Percentiles rank a stretch among this genome's conserved stretches.
These are phyloP conservation scores for Enteromius anoplus DNA, from an alignment of 2,797 vertebrate species.

Conservation along the genomic window DNA sequence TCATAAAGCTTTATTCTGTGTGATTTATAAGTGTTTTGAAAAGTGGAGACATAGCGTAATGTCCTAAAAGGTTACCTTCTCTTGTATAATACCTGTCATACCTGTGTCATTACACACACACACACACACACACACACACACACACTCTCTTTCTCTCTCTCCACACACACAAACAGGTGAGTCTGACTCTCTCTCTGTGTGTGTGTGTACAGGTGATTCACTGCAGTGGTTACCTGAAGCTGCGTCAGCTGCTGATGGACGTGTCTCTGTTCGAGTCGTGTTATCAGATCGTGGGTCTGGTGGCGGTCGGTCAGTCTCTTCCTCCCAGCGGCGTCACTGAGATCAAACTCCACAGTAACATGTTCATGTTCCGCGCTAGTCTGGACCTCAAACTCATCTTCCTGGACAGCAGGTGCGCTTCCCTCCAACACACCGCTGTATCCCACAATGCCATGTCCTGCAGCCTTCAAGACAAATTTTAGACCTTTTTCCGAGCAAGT, in stretches of 20 bases:
- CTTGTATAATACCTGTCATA: too few relatives aligned
- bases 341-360: slow-evolving; percentile 95
- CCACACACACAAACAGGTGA: neutral
- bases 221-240: slow-evolving; percentile 95
- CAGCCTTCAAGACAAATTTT: neutral
- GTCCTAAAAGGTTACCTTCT: too few relatives aligned
- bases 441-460: neutral
- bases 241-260: slow-evolving; percentile 89
- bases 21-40: too few relatives aligned
- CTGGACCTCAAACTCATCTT: slow-evolving; percentile 96
- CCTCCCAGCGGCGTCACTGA: slow-evolving; percentile 94
- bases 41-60: too few relatives aligned
- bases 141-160: too few relatives aligned
- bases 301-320: slow-evolving; percentile 92
- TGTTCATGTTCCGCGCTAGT: slow-evolving; percentile 97
- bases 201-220: slow-evolving; percentile 86
- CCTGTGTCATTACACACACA: too few relatives aligned
- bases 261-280: slow-evolving; percentile 88
- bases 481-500: neutral
- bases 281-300: slow-evolving; percentile 89
- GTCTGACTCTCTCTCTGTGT: neutral
- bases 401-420: slow-evolving; percentile 89
- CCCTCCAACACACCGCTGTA: neutral
- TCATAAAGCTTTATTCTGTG: too few relatives aligned
- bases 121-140: too few relatives aligned